A percentile compares a stretch with the other conserved stretches of the same genome.
These are phyloP conservation scores for Sebastes oblongus DNA, from an alignment of 2,797 vertebrate genomes.

Conservation along the genomic window DNA sequence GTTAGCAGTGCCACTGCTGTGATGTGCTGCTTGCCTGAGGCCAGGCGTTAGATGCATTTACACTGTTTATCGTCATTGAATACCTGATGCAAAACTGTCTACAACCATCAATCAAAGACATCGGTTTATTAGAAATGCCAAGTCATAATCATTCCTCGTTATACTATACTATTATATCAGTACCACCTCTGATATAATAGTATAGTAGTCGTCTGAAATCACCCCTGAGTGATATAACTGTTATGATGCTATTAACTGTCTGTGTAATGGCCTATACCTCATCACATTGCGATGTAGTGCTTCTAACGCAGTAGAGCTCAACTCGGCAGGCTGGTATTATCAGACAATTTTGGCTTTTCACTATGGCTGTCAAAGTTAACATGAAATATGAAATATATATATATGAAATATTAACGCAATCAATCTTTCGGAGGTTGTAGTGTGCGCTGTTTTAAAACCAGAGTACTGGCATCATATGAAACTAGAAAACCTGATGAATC, in stretches of 20 bases:
- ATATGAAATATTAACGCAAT: too few species aligned
- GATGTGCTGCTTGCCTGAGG: slow-evolving; percentile 8
- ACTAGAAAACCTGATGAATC: too few species aligned
- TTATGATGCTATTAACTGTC: background rate
- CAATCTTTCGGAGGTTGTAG: too few species aligned
- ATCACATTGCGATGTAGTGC: background rate
- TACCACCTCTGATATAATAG: background rate
- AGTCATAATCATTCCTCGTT: background rate
- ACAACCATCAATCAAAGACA: background rate
- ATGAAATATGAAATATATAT: too few species aligned
- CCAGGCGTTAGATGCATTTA: slow-evolving; percentile 13
- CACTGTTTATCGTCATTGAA: background rate
- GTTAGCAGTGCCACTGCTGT: background rate
- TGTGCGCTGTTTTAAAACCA: too few species aligned
- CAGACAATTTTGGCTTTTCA: background rate
- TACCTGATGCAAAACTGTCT: background rate
- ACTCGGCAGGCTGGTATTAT: background rate
- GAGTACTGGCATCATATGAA: too few species aligned
- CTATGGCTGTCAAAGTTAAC: background rate
- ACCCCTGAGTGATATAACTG: background rate
- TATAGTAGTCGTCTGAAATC: background rate
- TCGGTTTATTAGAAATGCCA: background rate
- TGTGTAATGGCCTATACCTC: background rate
- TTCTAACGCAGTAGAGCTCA: background rate
- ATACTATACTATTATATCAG: too few species aligned